These are phyloP conservation scores for Leucozona laternaria DNA, from an alignment of 2,888 invertebrate genomes.

Conservation along the genomic window DNA sequence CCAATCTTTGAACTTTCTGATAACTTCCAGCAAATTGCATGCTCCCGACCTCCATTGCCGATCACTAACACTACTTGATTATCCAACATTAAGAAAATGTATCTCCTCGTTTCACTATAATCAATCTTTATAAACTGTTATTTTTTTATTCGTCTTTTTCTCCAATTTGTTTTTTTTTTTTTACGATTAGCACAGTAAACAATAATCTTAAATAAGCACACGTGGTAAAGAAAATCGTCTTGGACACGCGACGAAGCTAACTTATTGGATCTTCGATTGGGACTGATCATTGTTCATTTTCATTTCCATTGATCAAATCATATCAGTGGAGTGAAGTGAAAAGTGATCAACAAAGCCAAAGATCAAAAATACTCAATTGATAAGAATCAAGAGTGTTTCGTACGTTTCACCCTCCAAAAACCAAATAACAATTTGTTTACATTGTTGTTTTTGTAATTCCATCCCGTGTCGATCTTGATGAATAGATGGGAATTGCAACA, in stretches of 20 bases:
- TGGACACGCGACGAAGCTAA: not conserved
- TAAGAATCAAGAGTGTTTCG: too few species aligned
- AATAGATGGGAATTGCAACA: too few species aligned
- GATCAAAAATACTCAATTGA: too few species aligned
- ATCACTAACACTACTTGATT: conserved; percentile 91
- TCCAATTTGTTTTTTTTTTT: not conserved
- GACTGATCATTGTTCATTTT: too few species aligned
- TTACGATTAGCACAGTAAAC: not conserved
- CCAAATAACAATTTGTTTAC: too few species aligned
- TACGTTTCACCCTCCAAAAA: too few species aligned
- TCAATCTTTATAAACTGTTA: not conserved
- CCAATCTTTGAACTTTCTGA: conserved; percentile 90
- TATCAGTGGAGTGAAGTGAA: too few species aligned
- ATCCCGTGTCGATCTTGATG: too few species aligned
- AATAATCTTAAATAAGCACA: not conserved
- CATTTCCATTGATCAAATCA: too few species aligned
- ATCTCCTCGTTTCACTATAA: not conserved
- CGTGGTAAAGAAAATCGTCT: not conserved
- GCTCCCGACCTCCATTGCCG: conserved; percentile 97
- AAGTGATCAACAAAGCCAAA: too few species aligned
- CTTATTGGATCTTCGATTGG: not conserved
- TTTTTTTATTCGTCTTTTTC: not conserved
- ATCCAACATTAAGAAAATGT: conserved; percentile 56
- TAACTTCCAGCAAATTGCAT: conserved; percentile 97
- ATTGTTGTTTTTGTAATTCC: too few species aligned